Base-by-base conservation (phyloP, 30 jellyfish, hydroid and myxozoan species). In the Sanderia malayensis region DNA sequence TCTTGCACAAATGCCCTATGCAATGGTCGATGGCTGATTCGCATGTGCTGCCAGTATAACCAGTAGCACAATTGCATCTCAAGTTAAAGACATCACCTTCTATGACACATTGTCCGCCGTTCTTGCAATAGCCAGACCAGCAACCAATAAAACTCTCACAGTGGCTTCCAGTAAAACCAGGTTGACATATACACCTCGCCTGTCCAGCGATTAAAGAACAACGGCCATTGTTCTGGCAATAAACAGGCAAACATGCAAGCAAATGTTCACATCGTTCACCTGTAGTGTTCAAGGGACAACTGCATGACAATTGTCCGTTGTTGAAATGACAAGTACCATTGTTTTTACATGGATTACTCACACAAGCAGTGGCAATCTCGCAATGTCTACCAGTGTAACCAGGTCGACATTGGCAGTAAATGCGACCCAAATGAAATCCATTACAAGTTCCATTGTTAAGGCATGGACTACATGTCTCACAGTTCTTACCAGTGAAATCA, bases 1-100 rank as follows among this genome's bases (percentile, higher is more conserved):
- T 76, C 30, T 61, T 21, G 60, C 87, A 76, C 0, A 65, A 69
- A 11, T 46, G 24, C 31, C 63, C 53, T 15, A 18, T n/a, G 74
- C 84, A 73, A 31, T 34, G 44, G 65, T 73, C 44, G 13, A 27
- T 24, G 25, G 31, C 17, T 49, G 64, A 8, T 2, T 15, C 64
- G 64, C 64, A 49, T 2, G 8, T 9, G 6, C 27, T 15, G 18
- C 64, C 64, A 18, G 64, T 49, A 49, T 4, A 49, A 49, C 64
- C 64, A 4, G 8, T 8, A 19, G 25, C 24, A 24, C 64, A 49
- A 2, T 49, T 11, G 24, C 64, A 49, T 49, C 6, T 49, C 25
- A 4, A 49, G 64, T 18, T 19, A 9, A 24, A 49, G 27, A 18
- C 64, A 15, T 24, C 24, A 19, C n/a, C n/a, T n/a, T n/a, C n/a